Base-by-base conservation (phyloP, 2,797 vertebrate genomes). In the Eurystomus glaucurus region DNA sequence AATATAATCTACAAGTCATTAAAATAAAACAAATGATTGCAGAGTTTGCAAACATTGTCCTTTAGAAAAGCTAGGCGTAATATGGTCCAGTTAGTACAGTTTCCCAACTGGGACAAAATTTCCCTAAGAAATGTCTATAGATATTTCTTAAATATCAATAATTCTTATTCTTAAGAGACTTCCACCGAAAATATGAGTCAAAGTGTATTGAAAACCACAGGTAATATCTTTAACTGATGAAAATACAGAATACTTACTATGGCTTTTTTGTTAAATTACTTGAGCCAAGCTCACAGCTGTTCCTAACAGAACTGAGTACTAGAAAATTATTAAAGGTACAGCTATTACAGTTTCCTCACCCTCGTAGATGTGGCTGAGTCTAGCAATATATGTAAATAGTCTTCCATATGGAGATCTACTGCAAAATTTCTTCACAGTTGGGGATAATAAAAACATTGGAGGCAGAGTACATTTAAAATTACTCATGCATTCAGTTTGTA, bases 1-100 rank as follows among this genome's bases (percentile, higher is more conserved):
- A 84, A 57, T 35, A 54, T 46, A 81, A 95, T 86, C 90, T 95
- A 20, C 72, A 91, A 87, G 21, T 39, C 14, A 79, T 66, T 87
- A 85, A 84, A 81, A 81, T 65, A 39, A 85, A 58, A 17, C 64
- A 77, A 86, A 46, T 60, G 9, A 81, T 85, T 18, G 55, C 35
- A 89, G 43, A 91, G 60, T 46, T 83, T 83, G 39, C 18, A 75
- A 83, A 31, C 10, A 28, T 2, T 55, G 23, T 75, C n/a, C 60
- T 88, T 85, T 37, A 60, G 31, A 82, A 87, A 83, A 61, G 4
- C 15, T n/a, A 74, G 8, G n/a, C 8, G 37, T 46, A 54, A 76
- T 41, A 31, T 29, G 4, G 10, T 64, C 7, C 16, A 7, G 51
- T 18, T 69, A 29, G 21, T 6, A 2, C 17, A 29, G 39, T 85